phyloP scores from a whole-genome alignment of 2,113 vertebrate genomes.

The Sebastes fasciatus region DNA sequence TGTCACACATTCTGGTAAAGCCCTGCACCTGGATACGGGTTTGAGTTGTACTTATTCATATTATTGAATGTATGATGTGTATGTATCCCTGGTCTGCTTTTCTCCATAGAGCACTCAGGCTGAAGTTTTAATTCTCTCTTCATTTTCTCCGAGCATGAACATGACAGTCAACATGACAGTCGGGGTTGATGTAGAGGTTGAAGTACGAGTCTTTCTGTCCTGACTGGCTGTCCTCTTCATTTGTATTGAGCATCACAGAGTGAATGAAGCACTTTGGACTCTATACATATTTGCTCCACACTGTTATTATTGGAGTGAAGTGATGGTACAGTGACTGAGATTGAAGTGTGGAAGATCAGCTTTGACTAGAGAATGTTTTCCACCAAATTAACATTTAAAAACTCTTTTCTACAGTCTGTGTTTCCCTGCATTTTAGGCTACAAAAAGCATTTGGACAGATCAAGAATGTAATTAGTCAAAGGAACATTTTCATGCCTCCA shows the following conservation, averaged over 20 bases:
- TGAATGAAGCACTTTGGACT: slow-evolving; percentile 29
- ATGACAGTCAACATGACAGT: slow-evolving; percentile 60
- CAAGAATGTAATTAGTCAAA: not conserved
- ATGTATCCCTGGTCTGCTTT: slow-evolving; percentile 17
- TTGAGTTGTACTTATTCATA: slow-evolving; percentile 33
- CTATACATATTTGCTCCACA: slow-evolving; percentile 1
- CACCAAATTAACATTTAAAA: not conserved
- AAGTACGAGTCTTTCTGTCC: slow-evolving; percentile 25
- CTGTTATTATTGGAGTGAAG: not conserved
- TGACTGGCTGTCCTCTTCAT: slow-evolving; percentile 12
- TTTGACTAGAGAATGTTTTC: slow-evolving; percentile 1
- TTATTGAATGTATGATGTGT: slow-evolving; percentile 41
- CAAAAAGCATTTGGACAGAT: not conserved
- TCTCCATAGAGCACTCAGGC: slow-evolving; percentile 20
- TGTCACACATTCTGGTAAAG: slow-evolving; percentile 16
- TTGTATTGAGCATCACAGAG: slow-evolving; percentile 15
- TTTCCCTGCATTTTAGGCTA: not conserved
- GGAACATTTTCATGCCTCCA: too few species aligned
- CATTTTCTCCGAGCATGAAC: slow-evolving; percentile 55
- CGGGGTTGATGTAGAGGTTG: slow-evolving; percentile 54
- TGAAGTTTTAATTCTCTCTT: slow-evolving; percentile 63
- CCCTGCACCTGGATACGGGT: slow-evolving; percentile 1
- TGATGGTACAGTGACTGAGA: not conserved
- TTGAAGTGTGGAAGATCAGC: not conserved
- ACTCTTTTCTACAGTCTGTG: not conserved